Evolutionary conservation across 30 jellyfish, hydroid and myxozoan species (phyloP), one percentile per base, ranked within the genome.

Genomic region (Aurelia aurita complex sp. Pacific): DNA sequence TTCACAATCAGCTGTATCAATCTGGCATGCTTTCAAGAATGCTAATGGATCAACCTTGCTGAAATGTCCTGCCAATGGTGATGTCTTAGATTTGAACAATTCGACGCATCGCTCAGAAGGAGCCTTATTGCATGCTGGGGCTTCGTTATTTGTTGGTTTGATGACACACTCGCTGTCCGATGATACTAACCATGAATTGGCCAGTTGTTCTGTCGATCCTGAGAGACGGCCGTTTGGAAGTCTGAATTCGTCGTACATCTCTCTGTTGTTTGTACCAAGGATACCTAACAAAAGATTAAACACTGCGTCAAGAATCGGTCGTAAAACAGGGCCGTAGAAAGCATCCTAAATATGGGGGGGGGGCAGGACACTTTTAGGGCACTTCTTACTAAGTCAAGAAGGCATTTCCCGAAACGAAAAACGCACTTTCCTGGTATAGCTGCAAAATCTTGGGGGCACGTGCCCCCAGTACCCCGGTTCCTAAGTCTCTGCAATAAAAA

Each of bases 221-320:
- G 99, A 82, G 29, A 95, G 64, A 38, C 50, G 52, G 76, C 92
- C 88, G 87, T 73, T 77, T 7, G 97, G 94, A 29, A 75, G 55
- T 59, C 76, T 95, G 88, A 87, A 81, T 51, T 95, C 99, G 69
- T 95, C 99, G 80, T 73, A 95, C 0, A 50, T 34, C 35, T 95
- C 99, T 68, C 89, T 77, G 89, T 95, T 95, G 91, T 85, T 83
- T n/a, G 99, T 90, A 6, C 99, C 99, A 53, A 95, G 93, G 66
- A 95, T 51, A 29, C 99, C 99, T 95, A 40, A 1, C 34, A 60
- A 38, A 54, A 69, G 66, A 77, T 32, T 17, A 29, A 33, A 19
- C 40, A 23, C 3, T 18, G 11, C 67, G 40, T 13, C 8, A 64
- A 64, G 35, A 75, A 42, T 0, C 0, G 13, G 15, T 9, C 6